Base-by-base conservation (phyloP, 2,113 vertebrate species). In the Atrichornis clamosus region DNA sequence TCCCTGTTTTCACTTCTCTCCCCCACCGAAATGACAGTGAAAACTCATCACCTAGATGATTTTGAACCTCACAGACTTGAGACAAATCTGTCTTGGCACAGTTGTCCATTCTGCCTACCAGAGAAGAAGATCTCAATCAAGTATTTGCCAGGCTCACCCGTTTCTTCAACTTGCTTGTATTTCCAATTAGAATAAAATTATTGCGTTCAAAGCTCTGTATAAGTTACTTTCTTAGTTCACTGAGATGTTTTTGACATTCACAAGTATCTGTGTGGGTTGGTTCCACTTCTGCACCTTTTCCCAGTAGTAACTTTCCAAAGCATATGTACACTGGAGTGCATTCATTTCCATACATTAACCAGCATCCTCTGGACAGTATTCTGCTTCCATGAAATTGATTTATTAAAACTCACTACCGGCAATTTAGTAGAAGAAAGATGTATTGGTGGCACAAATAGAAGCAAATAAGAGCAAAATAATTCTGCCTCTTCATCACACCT, bases 161-260 rank as follows among this genome's bases (percentile, higher is more conserved):
- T 41, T 52, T 37, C 39, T 58, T 14, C 55, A 88, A 41, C n/a
- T 27, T n/a, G 39, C 44, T 52, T 32, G 7, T 44, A 69, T 37
- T 84, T 78, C 14, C 55, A 68, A 26, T 20, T 8, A 53, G 32
- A 87, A 87, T 19, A 5, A 52, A 91, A 62, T 26, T 35, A 63
- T 0, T n/a, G 27, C 23, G 16, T 52, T 59, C 68, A 59, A 50
- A 76, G 44, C 6, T 64, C 35, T 22, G 24, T 8, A 0, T 9
- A n/a, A 64, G n/a, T 28, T 69, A 23, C 7, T 52, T 67, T 30
- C 22, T n/a, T 28, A 13, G 52, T 39, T 62, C 67, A 39, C 5
- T 13, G 46, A 79, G 52, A 46, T 37, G 30, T 27, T 88, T 86
- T 18, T 55, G 41, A 63, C 0, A 0, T 52, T 50, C 60, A 32